Base-by-base conservation (phyloP, 2,888 invertebrate genomes). In the Cynaeus angustus region DNA sequence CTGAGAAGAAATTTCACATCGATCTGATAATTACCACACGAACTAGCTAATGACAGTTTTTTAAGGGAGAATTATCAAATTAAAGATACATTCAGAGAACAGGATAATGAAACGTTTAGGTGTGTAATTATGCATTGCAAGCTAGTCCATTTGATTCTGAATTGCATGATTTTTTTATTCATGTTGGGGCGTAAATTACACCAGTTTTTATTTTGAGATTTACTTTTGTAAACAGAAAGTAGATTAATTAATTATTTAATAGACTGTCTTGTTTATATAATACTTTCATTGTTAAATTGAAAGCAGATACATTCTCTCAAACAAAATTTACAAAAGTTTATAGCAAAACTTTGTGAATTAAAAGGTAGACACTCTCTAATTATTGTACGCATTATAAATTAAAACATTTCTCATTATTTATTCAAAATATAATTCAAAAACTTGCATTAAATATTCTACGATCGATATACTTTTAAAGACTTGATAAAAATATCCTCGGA, bases 21-120 rank as follows among this genome's bases (percentile, higher is more conserved):
- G 68, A 68, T 68, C 61, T 30, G 26, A 53, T 68, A 68, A 68
- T 68, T 68, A 62, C 61, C 10, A 45, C 55, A 30, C 38, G 13
- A 50, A 53, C 46, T 33, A 52, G 16, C 26, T 68, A 62, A 68
- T 61, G 61, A 55, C 21, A 8, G 38, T 33, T 62, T 68, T 66
- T 68, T 53, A 46, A 28, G 46, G n/a, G 33, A 21, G 33, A 68
- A 62, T 62, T 68, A 62, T 61, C 10, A 43, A 62, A 55, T 62
- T 53, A 67, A 67, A 67, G 58, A 61, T 67, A 43, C 14, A 61
- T 52, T 14, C 38, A 30, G 10, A 10, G 53, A 43, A 52, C 28
- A 10, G 41, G 26, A 59, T 67, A 67, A 67, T 67, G 41, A n/a
- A 28, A 41, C 14, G 59, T 59, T 66, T 52, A 52, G 41, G 4